Evolutionary conservation across 1,140 invertebrate genomes (phyloP).

Genomic region (Leptinotarsa lineolata): DNA sequence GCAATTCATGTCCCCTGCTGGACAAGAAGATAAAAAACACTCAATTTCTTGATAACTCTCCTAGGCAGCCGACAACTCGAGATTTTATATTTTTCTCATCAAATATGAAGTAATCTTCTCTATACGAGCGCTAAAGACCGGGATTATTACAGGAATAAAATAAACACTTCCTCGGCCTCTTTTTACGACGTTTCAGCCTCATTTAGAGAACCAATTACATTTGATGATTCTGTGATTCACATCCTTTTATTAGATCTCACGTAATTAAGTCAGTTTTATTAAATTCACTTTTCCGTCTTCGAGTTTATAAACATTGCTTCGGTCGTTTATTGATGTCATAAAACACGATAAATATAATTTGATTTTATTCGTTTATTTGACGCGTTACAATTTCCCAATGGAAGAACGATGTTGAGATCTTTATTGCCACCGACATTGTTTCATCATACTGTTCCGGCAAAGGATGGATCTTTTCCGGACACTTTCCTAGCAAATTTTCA

Average conservation of each 20-base stretch:
- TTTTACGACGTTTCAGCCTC: conserved; percentile 41
- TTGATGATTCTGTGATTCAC: conserved; percentile 50
- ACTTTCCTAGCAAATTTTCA: no score
- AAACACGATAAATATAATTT: conserved; percentile 49
- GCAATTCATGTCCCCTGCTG: no score
- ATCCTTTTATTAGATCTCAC: conserved; percentile 45
- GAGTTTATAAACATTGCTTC: conserved; percentile 25
- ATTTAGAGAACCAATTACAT: conserved; percentile 47
- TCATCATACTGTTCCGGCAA: background rate
- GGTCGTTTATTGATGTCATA: conserved; percentile 39
- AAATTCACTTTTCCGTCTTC: conserved; percentile 25
- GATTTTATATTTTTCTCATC: conserved; percentile 7
- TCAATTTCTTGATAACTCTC: no score
- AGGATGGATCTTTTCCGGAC: background rate
- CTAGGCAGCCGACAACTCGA: background rate
- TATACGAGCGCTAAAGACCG: conserved; percentile 11
- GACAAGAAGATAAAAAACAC: no score
- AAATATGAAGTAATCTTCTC: conserved; percentile 17
- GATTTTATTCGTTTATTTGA: conserved; percentile 46
- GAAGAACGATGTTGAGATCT: conserved; percentile 1
- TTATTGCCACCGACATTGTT: conserved; percentile 13
- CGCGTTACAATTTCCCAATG: background rate
- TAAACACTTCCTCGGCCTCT: conserved; percentile 45
- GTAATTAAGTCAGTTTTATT: conserved; percentile 42
- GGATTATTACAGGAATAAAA: conserved; percentile 42